Evolutionary conservation across 2,888 invertebrate species (phyloP), one percentile per base, ranked within the genome.

Genomic region (Ariolimax columbianus): DNA sequence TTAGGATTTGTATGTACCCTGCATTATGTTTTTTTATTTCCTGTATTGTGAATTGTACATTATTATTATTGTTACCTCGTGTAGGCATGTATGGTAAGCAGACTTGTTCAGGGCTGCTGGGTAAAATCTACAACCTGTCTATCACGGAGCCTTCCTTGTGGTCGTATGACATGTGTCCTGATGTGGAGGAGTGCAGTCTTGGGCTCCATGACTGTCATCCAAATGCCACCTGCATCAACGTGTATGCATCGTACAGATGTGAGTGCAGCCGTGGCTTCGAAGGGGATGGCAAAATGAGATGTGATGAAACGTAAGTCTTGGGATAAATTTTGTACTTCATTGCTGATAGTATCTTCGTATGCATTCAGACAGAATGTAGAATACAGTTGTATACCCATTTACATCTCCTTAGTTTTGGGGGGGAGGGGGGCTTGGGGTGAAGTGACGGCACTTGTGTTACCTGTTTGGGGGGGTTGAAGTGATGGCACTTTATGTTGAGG

Each of bases 111-210:
- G 33, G 6, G 1, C 11, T 82, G 77, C 51, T 87, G 66, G 79
- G 40, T 0, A 72, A 85, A 36, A 59, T 30, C 7, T 66, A 83
- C 82, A 83, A 82, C 68, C 30, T 81, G 11, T 82, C 85, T 2
- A 36, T 7, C 51, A 77, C 79, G 3, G 85, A 83, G 36, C 66
- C 89, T 19, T 89, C 93, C 0, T 88, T 89, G 55, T 98, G 98
- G 98, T 97, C 98, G 0, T 98, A 98, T 91, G 97, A 97, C 11
- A 96, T 96, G 91, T 94, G 93, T 86, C 98, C 98, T 0, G 98
- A 98, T 93, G 97, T 98, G 0, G 97, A 98, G 92, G 98, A 98
- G 94, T 98, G 98, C 92, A 96, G 96, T 0, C 95, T 98, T 17
- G 96, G 96, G 0, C 95, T 98, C 40, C 97, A 98, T 92, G 97